Conservation (phyloP, 1,140 invertebrate species). For the Temnothorax longispinosus region DNA sequence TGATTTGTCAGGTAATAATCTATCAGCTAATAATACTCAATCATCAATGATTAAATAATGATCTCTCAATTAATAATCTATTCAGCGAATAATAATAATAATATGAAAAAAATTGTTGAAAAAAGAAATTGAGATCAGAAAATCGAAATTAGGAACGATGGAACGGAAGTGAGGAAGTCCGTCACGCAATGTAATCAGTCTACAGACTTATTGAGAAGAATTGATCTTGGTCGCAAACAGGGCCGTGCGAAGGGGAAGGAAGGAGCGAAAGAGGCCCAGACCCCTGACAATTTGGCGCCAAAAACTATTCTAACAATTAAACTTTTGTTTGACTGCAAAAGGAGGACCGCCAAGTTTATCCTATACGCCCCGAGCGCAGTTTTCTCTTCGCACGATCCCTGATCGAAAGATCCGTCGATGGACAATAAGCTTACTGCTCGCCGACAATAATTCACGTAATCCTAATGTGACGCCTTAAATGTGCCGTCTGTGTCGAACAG, state of each 20-base stretch:
- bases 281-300: too few relatives aligned
- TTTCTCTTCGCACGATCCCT: too few relatives aligned
- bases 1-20: neutral
- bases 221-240: neutral
- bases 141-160: neutral
- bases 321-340: too few relatives aligned
- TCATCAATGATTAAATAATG: too few relatives aligned
- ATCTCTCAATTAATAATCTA: too few relatives aligned
- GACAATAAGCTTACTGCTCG: constrained; percentile 35
- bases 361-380: too few relatives aligned
- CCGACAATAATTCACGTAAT: constrained; percentile 57
- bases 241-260: too few relatives aligned
- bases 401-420: constrained; percentile 23
- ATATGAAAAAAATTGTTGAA: neutral
- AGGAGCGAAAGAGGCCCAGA: too few relatives aligned
- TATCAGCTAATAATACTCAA: too few relatives aligned
- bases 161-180: neutral
- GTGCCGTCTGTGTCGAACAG: constrained; percentile 46
- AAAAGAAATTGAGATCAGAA: neutral
- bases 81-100: constrained; percentile 5
- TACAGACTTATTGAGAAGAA: neutral
- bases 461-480: constrained; percentile 53
- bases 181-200: constrained; percentile 15
- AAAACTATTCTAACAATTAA: too few relatives aligned
- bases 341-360: too few relatives aligned